Base-by-base conservation (phyloP, 2,113 vertebrate genomes). In the Phalacrocorax brasilianus region DNA sequence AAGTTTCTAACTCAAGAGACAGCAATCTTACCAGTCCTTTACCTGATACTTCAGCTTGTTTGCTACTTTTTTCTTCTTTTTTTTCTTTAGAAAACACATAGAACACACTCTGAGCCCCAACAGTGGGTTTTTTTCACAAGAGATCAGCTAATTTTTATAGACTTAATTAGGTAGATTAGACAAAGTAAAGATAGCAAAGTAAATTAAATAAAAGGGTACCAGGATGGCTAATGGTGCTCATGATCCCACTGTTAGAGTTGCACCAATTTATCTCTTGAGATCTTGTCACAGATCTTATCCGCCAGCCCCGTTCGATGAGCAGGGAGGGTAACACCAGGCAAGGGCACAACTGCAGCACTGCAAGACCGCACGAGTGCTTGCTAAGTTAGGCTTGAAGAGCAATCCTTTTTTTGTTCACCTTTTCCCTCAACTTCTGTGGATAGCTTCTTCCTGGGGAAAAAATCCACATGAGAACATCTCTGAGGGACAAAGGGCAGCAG, bases 1-100 rank as follows among this genome's bases (percentile, higher is more conserved):
- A 95, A 74, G 58, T 86, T 96, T 93, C 30, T 92, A 84, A 94
- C 68, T 71, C 62, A 93, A 53, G 83, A 32, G 9, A 50, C 19
- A 79, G 17, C 21, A 77, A 33, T 26, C 33, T 67, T 28, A 30
- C 17, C 17, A 11, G 78, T 22, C 91, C 47, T 65, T 32, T 33
- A 17, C 22, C 77, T 85, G 76, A 80, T 84, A 72, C 32, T 96
- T 83, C 13, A 89, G 61, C 63, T 68, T 81, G 33, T 26, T 85
- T 70, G 28, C 32, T 73, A 59, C 18, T 11, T 14, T 53, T 28
- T 5, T 6, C 5, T 17, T 66, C 63, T 15, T 66, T 68, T 38
- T 50, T 19, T 21, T 4, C 16, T 28, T 84, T 24, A n/a, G 53
- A 89, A 81, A 58, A 72, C 27, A 75, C 10, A 73, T 14, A 30